A percentile compares a stretch with the other conserved stretches of the same genome.
phyloP scores from a whole-genome alignment of 2,113 vertebrate genomes.

The Serilophus lunatus region DNA sequence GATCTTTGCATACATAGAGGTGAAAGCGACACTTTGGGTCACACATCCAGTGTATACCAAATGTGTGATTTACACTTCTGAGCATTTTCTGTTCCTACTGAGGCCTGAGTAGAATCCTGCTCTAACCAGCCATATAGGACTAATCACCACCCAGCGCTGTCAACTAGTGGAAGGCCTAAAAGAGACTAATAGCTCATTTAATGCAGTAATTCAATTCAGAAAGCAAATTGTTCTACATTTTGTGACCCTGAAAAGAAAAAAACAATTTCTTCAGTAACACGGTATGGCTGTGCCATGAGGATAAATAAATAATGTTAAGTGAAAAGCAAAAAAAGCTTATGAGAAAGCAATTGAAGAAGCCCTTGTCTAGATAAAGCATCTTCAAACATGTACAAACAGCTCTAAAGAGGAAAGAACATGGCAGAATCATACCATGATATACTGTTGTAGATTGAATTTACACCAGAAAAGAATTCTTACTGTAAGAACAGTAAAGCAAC shows the following conservation, averaged over 20 bases:
- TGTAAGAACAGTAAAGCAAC: neutral
- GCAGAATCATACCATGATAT: neutral
- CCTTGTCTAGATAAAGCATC: neutral
- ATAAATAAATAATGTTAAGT: neutral
- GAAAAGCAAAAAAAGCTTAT: neutral
- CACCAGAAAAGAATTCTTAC: neutral
- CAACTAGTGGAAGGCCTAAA: neutral
- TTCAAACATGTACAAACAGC: neutral
- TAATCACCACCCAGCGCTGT: neutral
- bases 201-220: slow-evolving; percentile 32
- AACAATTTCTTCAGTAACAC: neutral
- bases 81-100: neutral
- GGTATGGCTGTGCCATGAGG: neutral
- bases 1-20: neutral
- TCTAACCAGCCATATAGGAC: neutral
- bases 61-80: neutral
- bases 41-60: neutral
- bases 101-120: neutral
- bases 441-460: neutral
- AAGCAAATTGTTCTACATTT: neutral
- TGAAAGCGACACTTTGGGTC: neutral
- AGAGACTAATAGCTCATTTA: slow-evolving; percentile 25
- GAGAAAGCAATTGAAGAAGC: neutral
- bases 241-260: neutral
- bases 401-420: neutral